Base-by-base conservation (phyloP, 2,888 invertebrate genomes). In the Eupithecia insigniata region DNA sequence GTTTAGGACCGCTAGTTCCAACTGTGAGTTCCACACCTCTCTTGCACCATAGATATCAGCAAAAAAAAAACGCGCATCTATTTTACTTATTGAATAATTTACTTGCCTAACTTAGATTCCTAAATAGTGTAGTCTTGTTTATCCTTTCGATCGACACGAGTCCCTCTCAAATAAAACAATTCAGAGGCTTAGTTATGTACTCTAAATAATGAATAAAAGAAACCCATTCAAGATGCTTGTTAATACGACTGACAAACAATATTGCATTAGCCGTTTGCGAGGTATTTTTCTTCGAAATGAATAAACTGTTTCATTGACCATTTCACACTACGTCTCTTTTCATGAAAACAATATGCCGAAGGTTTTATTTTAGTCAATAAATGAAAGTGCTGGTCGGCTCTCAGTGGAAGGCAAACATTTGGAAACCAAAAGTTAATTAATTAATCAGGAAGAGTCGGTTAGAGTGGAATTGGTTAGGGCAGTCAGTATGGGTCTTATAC, bases 381-480 rank as follows among this genome's bases (percentile, higher is more conserved):
- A 62, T 62, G 32, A 34, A 62, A 62, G 61, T n/a, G 61, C 18
- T 62, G 61, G 61, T 62, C 32, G 22, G 32, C 18, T 62, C 61
- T n/a, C n/a, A 62, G 12, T 34, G 61, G 12, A 62, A 32, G n/a
- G 32, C 18, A 62, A 62, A 62, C 61, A 55, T 55, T 26, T 10
- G 22, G 8, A 60, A 62, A 62, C 32, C 12, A 22, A 62, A 55
- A 12, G 61, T 34, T 62, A 62, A 62, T 62, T 62, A 62, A 62
- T 62, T 62, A 62, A 62, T 62, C 61, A 62, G 61, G 34, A 62
- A 62, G 22, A 34, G 61, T 61, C 30, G 61, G 61, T 32, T 32
- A 18, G 8, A 60, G 8, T 61, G 61, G 34, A n/a, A 61, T 32
- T 1, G n/a, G 32, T 8, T n/a, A 51, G 4, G 12, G 22, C 7